Conservation (phyloP, 1,140 invertebrate genomes). For the Phortica variegata region DNA sequence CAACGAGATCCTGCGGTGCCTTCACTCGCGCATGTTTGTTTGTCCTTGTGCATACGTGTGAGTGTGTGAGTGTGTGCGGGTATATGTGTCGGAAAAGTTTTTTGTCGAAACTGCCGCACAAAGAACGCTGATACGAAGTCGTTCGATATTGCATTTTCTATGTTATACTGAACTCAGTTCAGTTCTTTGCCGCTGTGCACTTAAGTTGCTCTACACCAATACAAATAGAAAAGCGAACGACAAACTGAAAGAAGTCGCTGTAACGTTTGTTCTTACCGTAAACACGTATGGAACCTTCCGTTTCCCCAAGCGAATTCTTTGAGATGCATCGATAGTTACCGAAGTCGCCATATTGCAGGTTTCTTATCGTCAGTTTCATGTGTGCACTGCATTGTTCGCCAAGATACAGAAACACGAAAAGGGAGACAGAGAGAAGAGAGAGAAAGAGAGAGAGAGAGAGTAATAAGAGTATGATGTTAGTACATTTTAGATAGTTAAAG, state of each 20-base stretch:
- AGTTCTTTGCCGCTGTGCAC: too few relatives aligned
- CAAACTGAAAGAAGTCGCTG: neutral
- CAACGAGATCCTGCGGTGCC: slow-evolving; percentile 2
- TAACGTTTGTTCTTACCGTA: slow-evolving; percentile 72
- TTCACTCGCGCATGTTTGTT: neutral
- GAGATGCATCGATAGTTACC: slow-evolving; percentile 86
- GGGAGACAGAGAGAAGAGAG: slow-evolving; percentile 9
- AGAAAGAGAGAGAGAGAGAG: neutral
- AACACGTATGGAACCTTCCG: slow-evolving; percentile 85
- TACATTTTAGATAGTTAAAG: too few relatives aligned
- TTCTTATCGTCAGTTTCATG: slow-evolving; percentile 83
- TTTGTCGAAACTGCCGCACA: slow-evolving; percentile 51
- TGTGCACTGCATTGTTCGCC: slow-evolving; percentile 68
- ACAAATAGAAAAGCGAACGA: neutral
- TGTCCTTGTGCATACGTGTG: neutral
- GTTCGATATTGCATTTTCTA: slow-evolving; percentile 44
- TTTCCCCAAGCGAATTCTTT: slow-evolving; percentile 92
- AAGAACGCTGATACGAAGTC: too few relatives aligned
- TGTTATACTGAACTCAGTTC: too few relatives aligned
- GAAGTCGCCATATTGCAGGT: slow-evolving; percentile 75
- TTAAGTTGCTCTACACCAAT: slow-evolving; percentile 21
- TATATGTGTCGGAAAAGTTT: slow-evolving; percentile 51
- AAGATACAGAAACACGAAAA: slow-evolving; percentile 17
- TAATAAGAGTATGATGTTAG: neutral
- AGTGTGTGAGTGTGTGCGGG: slow-evolving; percentile 21